Evolutionary conservation across 1,140 invertebrate genomes (phyloP).

Genomic region (Panagrolaimus sp.): DNA sequence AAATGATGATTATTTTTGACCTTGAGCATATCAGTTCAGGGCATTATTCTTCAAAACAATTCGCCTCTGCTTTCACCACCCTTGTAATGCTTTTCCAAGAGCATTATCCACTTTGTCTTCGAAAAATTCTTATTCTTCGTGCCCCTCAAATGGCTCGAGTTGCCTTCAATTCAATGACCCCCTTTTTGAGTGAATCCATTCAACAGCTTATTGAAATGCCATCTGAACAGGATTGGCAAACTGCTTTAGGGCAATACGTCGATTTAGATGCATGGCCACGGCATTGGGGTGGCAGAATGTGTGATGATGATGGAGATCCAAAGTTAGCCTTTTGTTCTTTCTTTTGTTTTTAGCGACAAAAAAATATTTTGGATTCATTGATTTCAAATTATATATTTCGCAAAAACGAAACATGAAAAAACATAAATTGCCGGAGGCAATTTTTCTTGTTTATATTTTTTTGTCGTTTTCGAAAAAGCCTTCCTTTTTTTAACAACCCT

Average conservation of each 20-base stretch:
- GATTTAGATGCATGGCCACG: conserved; percentile 56
- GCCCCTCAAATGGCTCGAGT: conserved; percentile 58
- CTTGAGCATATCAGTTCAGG: conserved; percentile 57
- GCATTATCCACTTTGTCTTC: conserved; percentile 54
- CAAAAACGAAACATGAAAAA: conserved; percentile 1
- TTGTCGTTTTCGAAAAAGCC: no score
- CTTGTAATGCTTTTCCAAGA: conserved; percentile 55
- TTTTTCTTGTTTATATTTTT: no score
- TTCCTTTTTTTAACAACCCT: no score
- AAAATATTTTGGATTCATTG: not conserved
- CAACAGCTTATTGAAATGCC: conserved; percentile 57
- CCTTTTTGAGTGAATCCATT: conserved; percentile 54
- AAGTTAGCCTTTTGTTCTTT: conserved; percentile 35
- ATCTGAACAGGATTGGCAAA: conserved; percentile 56
- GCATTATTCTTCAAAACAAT: conserved; percentile 58
- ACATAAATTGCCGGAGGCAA: no score
- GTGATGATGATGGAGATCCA: conserved; percentile 56
- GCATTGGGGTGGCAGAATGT: conserved; percentile 55
- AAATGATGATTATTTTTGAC: conserved; percentile 59
- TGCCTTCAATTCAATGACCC: conserved; percentile 56
- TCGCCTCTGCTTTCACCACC: conserved; percentile 58
- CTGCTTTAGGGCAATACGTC: conserved; percentile 51
- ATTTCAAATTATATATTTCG: not conserved
- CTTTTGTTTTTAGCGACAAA: no score
- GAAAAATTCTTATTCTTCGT: conserved; percentile 57